Evolutionary conservation across 1,140 invertebrate genomes (phyloP).

Genomic region (Lordiphosa stackelbergi): DNA sequence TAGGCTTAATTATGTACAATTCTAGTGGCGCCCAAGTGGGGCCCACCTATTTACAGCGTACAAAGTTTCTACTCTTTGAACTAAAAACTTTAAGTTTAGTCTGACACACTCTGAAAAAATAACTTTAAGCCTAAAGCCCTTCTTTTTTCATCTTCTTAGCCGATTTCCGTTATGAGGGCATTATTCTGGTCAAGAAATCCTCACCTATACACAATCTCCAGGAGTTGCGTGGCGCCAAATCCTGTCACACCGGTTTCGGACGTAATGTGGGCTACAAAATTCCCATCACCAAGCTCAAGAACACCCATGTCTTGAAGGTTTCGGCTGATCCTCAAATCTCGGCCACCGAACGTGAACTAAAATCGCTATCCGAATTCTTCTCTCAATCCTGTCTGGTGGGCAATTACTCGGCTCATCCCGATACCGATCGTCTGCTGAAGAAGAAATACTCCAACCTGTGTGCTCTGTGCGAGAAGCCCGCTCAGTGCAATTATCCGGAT

Average conservation of each 20-base stretch:
- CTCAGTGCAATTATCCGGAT: slow-evolving; percentile 88
- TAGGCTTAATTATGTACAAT: no score
- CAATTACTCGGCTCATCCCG: slow-evolving; percentile 85
- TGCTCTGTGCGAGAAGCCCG: slow-evolving; percentile 84
- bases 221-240: slow-evolving; percentile 84
- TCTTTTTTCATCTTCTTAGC: slow-evolving; percentile 77
- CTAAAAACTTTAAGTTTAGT: no score
- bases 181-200: slow-evolving; percentile 86
- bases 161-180: slow-evolving; percentile 86
- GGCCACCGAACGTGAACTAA: slow-evolving; percentile 86
- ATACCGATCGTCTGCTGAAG: slow-evolving; percentile 83
- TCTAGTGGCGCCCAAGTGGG: no score
- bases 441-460: slow-evolving; percentile 85
- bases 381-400: slow-evolving; percentile 87
- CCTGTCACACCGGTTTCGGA: slow-evolving; percentile 88
- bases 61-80: no score
- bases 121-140: no score
- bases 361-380: slow-evolving; percentile 85
- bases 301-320: slow-evolving; percentile 82
- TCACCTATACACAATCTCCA: slow-evolving; percentile 81
- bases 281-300: slow-evolving; percentile 85
- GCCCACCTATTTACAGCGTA: no score
- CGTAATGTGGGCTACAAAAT: slow-evolving; percentile 89
- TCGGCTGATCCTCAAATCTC: slow-evolving; percentile 83
- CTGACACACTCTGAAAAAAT: no score